Evolutionary conservation across 1,140 invertebrate species (phyloP), one percentile per base, ranked within the genome.

Genomic region (Condylostylus longicornis): DNA sequence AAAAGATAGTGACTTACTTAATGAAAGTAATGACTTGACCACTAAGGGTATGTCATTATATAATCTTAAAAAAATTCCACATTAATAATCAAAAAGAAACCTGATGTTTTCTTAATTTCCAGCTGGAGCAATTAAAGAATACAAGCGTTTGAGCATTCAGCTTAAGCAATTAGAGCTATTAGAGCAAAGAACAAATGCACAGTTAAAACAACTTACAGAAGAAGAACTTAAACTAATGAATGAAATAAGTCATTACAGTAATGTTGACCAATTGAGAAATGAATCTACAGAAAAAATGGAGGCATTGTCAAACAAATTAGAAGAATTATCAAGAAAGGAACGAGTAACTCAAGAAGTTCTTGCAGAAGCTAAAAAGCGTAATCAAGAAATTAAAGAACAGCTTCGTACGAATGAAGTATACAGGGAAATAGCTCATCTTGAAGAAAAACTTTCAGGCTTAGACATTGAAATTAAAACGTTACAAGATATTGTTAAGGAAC

Each of bases 321-420:
- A 60, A 21, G 44, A 45, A 19, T 19, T 61, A 9, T 45, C 45
- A n/a, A 40, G 48, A 0, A 40, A 54, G 18, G 40, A 53, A 20
- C 44, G 38, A 5, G 32, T 38, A 2, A 42, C 40, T 25, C 38
- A 49, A 18, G 31, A 47, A 33, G 50, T 62, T 25, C 37, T 62
- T 4, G 33, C 46, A 25, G 32, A 42, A 7, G 12, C 50, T 10
- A 19, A 46, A 25, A 42, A 40, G 4, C 47, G 62, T 18, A 49
- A 60, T 13, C 23, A 51, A 5, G 44, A 52, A 32, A 42, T 64
- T 12, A 55, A 61, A 38, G 38, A 47, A 14, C 34, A 38, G 15
- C 37, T 64, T 7, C 37, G 57, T n/a, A 45, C 44, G 19, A 62
- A 65, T 40, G 52, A 58, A 28, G 49, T 49, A 28, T 65, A 64